Conservation (phyloP, 2,888 invertebrate genomes). For the Microplitis manilae region DNA sequence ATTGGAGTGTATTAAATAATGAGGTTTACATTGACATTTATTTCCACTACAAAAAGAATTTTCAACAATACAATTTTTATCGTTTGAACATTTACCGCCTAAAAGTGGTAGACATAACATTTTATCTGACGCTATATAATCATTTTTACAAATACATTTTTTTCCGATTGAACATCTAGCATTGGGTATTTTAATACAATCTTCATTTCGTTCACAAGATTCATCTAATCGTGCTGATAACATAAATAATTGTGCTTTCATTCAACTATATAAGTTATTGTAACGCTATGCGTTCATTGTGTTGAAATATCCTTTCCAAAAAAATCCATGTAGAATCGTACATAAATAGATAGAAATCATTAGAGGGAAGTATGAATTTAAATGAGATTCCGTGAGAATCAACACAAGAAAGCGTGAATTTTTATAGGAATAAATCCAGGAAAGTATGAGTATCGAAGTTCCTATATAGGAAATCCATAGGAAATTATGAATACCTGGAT, state of each 20-base stretch:
- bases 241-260: too few relatives aligned
- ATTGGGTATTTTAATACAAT: background rate
- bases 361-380: too few relatives aligned
- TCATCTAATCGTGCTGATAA: background rate
- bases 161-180: background rate
- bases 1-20: background rate
- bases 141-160: background rate
- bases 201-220: background rate
- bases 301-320: too few relatives aligned
- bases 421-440: background rate
- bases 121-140: background rate
- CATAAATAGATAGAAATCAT: too few relatives aligned
- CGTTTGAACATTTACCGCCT: background rate
- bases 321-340: too few relatives aligned
- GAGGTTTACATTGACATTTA: background rate
- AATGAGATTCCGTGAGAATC: too few relatives aligned
- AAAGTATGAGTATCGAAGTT: background rate
- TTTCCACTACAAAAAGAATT: background rate
- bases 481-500: too few relatives aligned
- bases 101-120: background rate
- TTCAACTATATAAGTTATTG: too few relatives aligned
- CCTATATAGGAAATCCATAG: background rate
- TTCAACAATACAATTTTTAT: background rate
- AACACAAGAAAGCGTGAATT: too few relatives aligned
- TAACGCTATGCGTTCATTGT: too few relatives aligned